Percentiles rank a stretch among this genome's conserved stretches.
These are phyloP conservation scores for Pimephales promelas DNA, from an alignment of 2,113 vertebrate species.

Conservation along the genomic window DNA sequence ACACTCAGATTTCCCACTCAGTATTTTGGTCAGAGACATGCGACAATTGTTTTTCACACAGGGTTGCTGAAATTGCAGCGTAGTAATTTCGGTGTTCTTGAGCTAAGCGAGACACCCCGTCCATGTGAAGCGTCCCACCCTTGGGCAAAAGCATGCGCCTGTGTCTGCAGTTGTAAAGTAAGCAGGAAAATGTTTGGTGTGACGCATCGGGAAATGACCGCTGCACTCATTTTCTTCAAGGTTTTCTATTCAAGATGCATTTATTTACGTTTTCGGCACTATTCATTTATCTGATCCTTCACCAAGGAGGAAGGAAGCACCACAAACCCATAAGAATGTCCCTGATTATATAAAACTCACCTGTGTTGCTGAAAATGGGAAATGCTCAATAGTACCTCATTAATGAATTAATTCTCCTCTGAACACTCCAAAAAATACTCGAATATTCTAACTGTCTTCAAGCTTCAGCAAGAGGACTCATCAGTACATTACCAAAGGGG, in stretches of 20 bases:
- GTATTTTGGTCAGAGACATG: background rate
- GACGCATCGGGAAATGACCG: slow-evolving; percentile 18
- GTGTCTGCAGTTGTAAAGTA: slow-evolving; percentile 32
- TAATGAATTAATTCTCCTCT: slow-evolving; percentile 49
- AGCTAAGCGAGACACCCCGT: slow-evolving; percentile 7
- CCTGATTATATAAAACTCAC: slow-evolving; percentile 14
- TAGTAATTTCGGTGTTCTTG: slow-evolving; percentile 31
- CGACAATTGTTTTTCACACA: background rate
- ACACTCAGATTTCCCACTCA: background rate
- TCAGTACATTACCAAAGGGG: slow-evolving; percentile 52
- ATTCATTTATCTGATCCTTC: background rate
- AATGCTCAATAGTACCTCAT: slow-evolving; percentile 41
- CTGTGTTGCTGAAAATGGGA: slow-evolving; percentile 45
- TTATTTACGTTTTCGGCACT: slow-evolving; percentile 41
- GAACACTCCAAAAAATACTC: slow-evolving; percentile 40
- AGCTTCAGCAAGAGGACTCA: slow-evolving; percentile 29
- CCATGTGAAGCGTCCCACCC: slow-evolving; percentile 17
- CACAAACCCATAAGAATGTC: slow-evolving; percentile 40
- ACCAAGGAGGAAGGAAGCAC: background rate
- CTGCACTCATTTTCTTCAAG: slow-evolving; percentile 34
- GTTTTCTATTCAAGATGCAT: slow-evolving; percentile 30
- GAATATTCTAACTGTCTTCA: slow-evolving; percentile 54
- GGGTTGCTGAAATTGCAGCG: background rate
- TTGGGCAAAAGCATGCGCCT: slow-evolving; percentile 5
- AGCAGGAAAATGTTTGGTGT: background rate